Conservation (phyloP, 2,113 vertebrate genomes). For the Argyrosomus japonicus region DNA sequence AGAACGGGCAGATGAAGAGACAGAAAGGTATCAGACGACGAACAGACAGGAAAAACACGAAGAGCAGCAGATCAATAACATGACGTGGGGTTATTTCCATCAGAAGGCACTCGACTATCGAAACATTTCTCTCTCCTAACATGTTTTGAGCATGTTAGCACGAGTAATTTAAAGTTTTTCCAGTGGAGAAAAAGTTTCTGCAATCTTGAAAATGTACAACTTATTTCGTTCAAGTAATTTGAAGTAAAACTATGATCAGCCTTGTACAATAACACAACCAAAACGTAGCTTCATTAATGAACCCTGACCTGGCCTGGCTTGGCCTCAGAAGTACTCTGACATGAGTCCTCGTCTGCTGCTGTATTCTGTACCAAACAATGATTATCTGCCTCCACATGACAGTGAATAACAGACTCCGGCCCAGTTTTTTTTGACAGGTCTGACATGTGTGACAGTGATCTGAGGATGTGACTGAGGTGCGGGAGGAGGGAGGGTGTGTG, state of each 20-base stretch:
- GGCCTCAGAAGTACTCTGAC: slow-evolving; percentile 1
- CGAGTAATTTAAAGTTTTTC: not conserved
- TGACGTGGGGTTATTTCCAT: not conserved
- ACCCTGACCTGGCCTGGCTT: not conserved
- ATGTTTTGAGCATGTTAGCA: not conserved
- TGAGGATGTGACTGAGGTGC: not conserved
- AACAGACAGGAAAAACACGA: not conserved
- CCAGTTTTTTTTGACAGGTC: slow-evolving; percentile 1
- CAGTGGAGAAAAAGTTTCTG: not conserved
- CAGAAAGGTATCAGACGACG: not conserved
- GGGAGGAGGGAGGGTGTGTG: not conserved
- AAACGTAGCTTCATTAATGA: not conserved
- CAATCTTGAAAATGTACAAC: not conserved
- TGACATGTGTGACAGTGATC: not conserved
- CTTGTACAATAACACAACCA: not conserved
- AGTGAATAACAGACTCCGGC: not conserved
- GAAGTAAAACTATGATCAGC: not conserved
- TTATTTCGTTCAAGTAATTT: not conserved
- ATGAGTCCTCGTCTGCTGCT: slow-evolving; percentile 5
- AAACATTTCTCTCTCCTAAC: not conserved
- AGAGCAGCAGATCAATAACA: slow-evolving; percentile 38
- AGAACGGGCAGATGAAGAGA: slow-evolving; percentile 8
- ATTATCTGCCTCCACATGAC: not conserved
- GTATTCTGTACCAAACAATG: slow-evolving; percentile 4
- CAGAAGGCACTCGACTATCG: not conserved